Evolutionary conservation across 2,888 invertebrate genomes (phyloP), one percentile per base, ranked within the genome.

Genomic region (Callimorpha dominula): DNA sequence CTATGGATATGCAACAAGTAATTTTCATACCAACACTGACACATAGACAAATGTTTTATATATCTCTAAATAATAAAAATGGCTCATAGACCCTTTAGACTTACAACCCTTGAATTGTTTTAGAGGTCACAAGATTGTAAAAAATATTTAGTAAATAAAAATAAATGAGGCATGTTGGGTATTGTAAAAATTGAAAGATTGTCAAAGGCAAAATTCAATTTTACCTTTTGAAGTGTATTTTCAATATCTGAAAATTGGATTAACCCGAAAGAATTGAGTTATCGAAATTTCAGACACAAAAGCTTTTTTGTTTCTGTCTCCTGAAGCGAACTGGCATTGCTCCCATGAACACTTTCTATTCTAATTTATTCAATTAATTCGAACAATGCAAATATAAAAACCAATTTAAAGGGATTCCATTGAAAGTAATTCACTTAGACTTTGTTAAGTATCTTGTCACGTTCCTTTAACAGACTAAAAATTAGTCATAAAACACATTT

Each of bases 341-440:
- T 67, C 42, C 42, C 20, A 66, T 50, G 1, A 72, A 72, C 66
- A 76, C 68, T 68, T 74, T 72, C 65, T 54, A 72, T 71, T 68
- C 64, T 76, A 76, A 73, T 74, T 83, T 71, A 71, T 74, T 52
- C 71, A 63, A 81, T 78, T 76, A 76, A 31, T 69, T 73, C 17
- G n/a, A 71, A 81, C 74, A 83, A 72, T 71, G 72, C 57, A 72
- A n/a, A 65, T 71, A 72, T 72, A 52, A 68, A 66, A 72, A 71
- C 50, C 66, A 73, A 76, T 78, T 75, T 76, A 50, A 31, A 65
- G 57, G 57, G 49, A 71, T 72, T 68, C 20, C 66, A 65, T 70
- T 72, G 43, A 15, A 71, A 67, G 20, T 63, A 67, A 31, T 65
- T 65, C 31, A 31, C 31, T 31, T 31, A 31, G 31, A 31, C 31